phyloP scores from a whole-genome alignment of 2,113 vertebrate genomes.

The Osmerus mordax region DNA sequence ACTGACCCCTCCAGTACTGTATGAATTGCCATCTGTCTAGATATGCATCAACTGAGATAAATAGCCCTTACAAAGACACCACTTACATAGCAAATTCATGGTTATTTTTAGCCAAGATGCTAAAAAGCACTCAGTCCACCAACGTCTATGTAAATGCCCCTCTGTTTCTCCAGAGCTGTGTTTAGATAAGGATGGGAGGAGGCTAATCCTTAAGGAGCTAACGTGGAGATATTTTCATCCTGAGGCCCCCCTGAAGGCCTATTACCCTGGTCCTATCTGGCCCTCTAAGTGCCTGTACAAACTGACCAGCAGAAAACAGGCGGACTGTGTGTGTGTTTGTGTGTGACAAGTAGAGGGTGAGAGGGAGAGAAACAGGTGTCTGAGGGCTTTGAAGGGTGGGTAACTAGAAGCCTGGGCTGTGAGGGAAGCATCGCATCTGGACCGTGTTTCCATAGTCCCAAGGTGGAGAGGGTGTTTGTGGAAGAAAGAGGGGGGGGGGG shows the following conservation, averaged over 20 bases:
- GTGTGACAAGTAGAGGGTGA: constrained; percentile 24
- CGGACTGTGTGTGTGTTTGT: constrained; percentile 31
- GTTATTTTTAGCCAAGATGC: constrained; percentile 1
- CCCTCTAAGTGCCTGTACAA: not conserved
- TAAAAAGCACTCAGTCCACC: not conserved
- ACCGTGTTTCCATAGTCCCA: constrained; percentile 34
- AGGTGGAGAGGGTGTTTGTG: constrained; percentile 17
- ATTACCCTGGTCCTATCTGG: not conserved
- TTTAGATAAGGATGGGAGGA: constrained; percentile 1
- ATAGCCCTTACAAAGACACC: not conserved
- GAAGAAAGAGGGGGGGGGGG: not conserved
- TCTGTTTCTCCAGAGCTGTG: constrained; percentile 1
- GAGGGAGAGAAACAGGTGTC: constrained; percentile 56
- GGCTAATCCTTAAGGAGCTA: not conserved
- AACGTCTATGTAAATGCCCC: not conserved
- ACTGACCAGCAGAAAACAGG: not conserved
- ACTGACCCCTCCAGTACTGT: not conserved
- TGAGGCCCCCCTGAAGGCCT: not conserved
- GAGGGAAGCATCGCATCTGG: constrained; percentile 62
- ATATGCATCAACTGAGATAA: not conserved
- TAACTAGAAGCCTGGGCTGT: constrained; percentile 35
- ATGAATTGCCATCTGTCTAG: not conserved
- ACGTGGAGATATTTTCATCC: not conserved
- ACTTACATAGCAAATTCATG: not conserved
- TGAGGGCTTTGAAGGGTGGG: constrained; percentile 34